Evolutionary conservation across 2,113 vertebrate species (phyloP), one percentile per base, ranked within the genome.

Genomic region (Macquaria ambigua): DNA sequence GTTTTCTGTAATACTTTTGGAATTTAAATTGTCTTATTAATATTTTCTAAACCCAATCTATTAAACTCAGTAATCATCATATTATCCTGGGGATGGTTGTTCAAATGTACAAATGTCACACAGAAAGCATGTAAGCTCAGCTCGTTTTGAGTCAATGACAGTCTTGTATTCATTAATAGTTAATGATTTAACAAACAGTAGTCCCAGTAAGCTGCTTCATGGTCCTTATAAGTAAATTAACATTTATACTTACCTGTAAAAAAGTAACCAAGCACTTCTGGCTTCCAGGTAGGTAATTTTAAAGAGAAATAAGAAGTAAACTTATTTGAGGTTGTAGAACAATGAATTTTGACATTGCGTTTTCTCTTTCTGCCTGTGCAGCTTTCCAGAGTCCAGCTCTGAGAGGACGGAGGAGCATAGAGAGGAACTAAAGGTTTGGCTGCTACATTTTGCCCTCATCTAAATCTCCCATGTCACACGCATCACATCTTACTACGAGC

Each of bases 401-500:
- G 89, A 80, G 81, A 52, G 21, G 25, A 85, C n/a, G 37, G 83
- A 84, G 52, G 83, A 85, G 53, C 55, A 84, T 34, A 58, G n/a
- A 39, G 82, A 89, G 37, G 90, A 92, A 16, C 83, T 90, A 58
- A 94, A 95, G 95, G 95, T 95, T 84, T 82, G 91, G 58, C 46
- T 86, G 18, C 59, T 69, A 14, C 25, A 66, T 83, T 85, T 85
- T 74, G 14, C 39, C 25, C 50, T 73, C 55, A 61, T 87, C 56
- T 71, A 61, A 87, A 59, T 75, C 58, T 46, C 53, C 72, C 58
- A 18, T 66, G 85, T 89, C 89, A 71, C 85, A 86, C 48, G 58
- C 74, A 89, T 82, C 61, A 56, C 52, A 55, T 85, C 58, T 43
- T 76, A 66, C 56, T 50, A 62, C 31, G 53, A 81, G 77, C 83